These are phyloP conservation scores for Megamerina dolium DNA, from an alignment of 2,888 invertebrate species.

Conservation along the genomic window DNA sequence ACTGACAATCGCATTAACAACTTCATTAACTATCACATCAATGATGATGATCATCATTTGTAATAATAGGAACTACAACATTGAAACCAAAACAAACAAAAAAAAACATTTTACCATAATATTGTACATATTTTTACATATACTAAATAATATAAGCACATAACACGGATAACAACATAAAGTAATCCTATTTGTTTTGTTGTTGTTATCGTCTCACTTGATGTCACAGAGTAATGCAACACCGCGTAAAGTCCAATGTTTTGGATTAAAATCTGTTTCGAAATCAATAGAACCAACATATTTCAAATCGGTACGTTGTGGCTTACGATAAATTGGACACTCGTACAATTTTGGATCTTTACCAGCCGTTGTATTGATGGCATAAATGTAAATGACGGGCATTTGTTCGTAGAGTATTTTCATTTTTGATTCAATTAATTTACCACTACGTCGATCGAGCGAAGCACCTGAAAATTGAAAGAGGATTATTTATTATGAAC, in stretches of 20 bases:
- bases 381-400: slow-evolving; percentile 94
- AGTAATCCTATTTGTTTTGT: no score
- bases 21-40: background rate
- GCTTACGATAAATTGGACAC: slow-evolving; percentile 95
- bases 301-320: slow-evolving; percentile 87
- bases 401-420: slow-evolving; percentile 92
- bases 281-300: slow-evolving; percentile 94
- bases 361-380: slow-evolving; percentile 88
- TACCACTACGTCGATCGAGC: slow-evolving; percentile 78
- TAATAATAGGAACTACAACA: no score
- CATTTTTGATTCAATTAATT: slow-evolving; percentile 86
- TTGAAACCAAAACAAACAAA: no score
- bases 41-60: no score
- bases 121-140: background rate
- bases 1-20: background rate
- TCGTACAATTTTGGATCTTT: slow-evolving; percentile 89
- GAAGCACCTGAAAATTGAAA: slow-evolving; percentile 58
- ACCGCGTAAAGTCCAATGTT: slow-evolving; percentile 92
- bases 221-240: slow-evolving; percentile 96
- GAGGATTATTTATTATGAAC: no score
- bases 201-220: slow-evolving; percentile 57
- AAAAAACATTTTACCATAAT: no score
- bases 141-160: background rate
- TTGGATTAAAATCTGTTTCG: slow-evolving; percentile 84
- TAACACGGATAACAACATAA: slow-evolving; percentile 7